Percentiles rank a stretch among this genome's conserved stretches.
These are phyloP conservation scores for Acheta domesticus DNA, from an alignment of 2,888 invertebrate species.

Conservation along the genomic window DNA sequence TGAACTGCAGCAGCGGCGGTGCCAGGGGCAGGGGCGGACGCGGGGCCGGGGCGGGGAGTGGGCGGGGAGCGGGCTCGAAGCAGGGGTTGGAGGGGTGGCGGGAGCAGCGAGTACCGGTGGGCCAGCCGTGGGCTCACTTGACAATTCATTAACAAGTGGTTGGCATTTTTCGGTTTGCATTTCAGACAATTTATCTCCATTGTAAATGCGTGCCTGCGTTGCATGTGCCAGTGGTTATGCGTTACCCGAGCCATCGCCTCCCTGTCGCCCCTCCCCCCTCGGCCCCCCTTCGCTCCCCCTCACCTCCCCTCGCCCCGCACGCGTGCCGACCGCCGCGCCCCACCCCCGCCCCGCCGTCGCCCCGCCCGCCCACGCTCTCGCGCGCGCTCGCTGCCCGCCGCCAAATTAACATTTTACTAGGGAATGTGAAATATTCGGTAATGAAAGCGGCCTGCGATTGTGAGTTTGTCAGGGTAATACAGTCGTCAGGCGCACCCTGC, in stretches of 20 bases:
- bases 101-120: not conserved
- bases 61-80: not conserved
- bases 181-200: conserved; percentile 18
- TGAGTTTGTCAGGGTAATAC: conserved; percentile 18
- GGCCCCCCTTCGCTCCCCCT: not conserved
- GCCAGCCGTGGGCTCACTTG: not conserved
- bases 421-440: conserved; percentile 18
- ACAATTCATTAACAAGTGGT: conserved; percentile 18
- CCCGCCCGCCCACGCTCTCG: not conserved
- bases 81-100: not conserved
- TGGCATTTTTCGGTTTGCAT: conserved; percentile 18
- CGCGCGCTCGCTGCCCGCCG: conserved; percentile 5
- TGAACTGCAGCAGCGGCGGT: no score
- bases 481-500: conserved; percentile 1
- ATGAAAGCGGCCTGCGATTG: conserved; percentile 1
- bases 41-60: no score
- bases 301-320: not conserved
- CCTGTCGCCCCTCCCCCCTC: not conserved
- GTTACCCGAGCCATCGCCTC: not conserved
- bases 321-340: not conserved
- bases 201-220: not conserved
- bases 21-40: no score
- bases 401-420: conserved; percentile 18
- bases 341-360: not conserved
- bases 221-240: not conserved